phyloP scores from a whole-genome alignment of 2,888 invertebrate genomes.

The Caenorhabditis sinica region DNA sequence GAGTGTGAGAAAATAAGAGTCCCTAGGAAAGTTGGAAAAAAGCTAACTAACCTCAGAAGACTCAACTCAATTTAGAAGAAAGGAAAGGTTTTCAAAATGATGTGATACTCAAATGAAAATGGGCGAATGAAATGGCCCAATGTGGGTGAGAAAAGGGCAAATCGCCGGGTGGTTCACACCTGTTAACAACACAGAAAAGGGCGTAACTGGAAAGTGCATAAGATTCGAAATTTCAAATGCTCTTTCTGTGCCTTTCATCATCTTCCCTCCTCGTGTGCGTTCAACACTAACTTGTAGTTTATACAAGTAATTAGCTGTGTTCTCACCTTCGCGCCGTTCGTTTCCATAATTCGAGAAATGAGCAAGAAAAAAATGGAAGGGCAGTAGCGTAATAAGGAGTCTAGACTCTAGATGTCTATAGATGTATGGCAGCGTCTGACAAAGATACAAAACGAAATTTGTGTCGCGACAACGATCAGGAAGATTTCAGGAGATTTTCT shows the following conservation, averaged over 20 bases:
- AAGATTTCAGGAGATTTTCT: slow-evolving; percentile 1
- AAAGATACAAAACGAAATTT: slow-evolving; percentile 13
- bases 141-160: slow-evolving; percentile 9
- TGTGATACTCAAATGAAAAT: not conserved
- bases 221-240: not conserved
- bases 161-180: slow-evolving; percentile 34
- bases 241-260: not conserved
- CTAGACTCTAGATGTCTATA: slow-evolving; percentile 4
- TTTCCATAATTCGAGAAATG: not conserved
- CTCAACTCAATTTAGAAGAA: not conserved
- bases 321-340: slow-evolving; percentile 26
- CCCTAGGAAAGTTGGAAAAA: slow-evolving; percentile 8
- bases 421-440: slow-evolving; percentile 8
- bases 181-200: slow-evolving; percentile 27
- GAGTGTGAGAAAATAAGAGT: slow-evolving; percentile 42
- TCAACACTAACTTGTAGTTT: slow-evolving; percentile 24
- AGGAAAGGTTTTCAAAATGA: not conserved
- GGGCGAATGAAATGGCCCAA: not conserved
- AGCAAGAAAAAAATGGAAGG: slow-evolving; percentile 7
- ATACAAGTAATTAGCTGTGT: slow-evolving; percentile 36
- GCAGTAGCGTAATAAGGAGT: not conserved
- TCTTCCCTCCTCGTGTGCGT: not conserved
- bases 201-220: slow-evolving; percentile 29
- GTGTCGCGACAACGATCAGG: slow-evolving; percentile 3
- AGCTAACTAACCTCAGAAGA: not conserved